Base-by-base conservation (phyloP, 2,797 vertebrate genomes). In the Chrosomus eos region DNA sequence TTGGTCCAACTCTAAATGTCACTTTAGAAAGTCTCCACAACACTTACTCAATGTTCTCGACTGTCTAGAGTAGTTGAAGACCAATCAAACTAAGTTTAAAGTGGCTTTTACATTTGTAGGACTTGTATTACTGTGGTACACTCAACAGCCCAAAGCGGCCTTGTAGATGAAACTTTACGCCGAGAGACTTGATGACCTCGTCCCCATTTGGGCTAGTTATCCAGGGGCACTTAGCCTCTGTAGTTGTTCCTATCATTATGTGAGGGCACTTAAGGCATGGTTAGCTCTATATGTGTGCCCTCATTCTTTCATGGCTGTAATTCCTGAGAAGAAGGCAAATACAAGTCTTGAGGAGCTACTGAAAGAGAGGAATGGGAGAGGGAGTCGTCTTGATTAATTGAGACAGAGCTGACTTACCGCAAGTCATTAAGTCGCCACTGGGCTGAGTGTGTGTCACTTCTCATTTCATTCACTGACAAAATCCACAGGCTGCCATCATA, bases 401-500 rank as follows among this genome's bases (percentile, higher is more conserved):
- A 95, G 93, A 94, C 93, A 92, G 93, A 94, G 91, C 91, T 91
- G 92, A 92, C 92, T 93, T 91, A 94, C 93, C 92, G 90, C 93
- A 92, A 93, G 92, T 93, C 92, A 94, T 95, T 94, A 94, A 93
- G 93, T 91, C 86, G 91, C 92, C 92, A 92, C 87, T 91, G 91
- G 93, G 92, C 91, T 88, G 90, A 93, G 90, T 75, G 87, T 90
- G 91, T 92, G 92, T 95, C 94, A 93, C 91, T 93, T 91, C 90
- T 93, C 90, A 93, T 95, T 92, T 70, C n/a, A 40, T 36, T 90
- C 62, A 87, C 80, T 68, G 70, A 36, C 53, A 45, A 81, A 70
- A 51, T 73, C n/a, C 55, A 66, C 60, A 64, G n/a, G 21, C 45
- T 66, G 33, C 60, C 66, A 75, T 85, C 64, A 77, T 60, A 74